Percentiles rank a stretch among this genome's conserved stretches.
phyloP scores from a whole-genome alignment of 2,888 invertebrate genomes.

The Yponomeuta malinellus region DNA sequence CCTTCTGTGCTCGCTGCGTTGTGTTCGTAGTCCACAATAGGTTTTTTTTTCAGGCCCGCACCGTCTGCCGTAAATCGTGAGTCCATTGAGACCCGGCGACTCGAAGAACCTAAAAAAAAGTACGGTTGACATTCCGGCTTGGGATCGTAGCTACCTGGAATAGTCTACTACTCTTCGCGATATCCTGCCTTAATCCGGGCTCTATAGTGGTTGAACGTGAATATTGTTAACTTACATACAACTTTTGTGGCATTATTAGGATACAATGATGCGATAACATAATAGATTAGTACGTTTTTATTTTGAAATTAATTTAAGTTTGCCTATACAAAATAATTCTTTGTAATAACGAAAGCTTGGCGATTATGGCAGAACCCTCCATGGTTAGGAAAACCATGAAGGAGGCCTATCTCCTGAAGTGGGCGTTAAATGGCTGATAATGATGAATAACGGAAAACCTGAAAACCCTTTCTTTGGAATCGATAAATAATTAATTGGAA shows the following conservation, averaged over 20 bases:
- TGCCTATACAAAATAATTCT: too few species aligned
- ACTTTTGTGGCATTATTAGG: background rate
- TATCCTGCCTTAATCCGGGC: background rate
- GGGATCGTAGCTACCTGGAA: slow-evolving; percentile 6
- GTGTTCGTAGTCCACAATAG: slow-evolving; percentile 20
- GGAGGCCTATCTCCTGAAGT: too few species aligned
- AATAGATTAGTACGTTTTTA: too few species aligned
- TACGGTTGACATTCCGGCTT: slow-evolving; percentile 31
- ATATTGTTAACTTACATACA: background rate
- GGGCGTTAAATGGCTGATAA: too few species aligned
- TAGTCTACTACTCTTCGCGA: background rate
- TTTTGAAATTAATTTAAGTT: too few species aligned
- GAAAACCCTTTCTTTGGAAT: too few species aligned
- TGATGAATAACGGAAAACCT: too few species aligned
- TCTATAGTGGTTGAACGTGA: background rate
- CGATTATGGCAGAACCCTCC: too few species aligned
- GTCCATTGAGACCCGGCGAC: slow-evolving; percentile 49
- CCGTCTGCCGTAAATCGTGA: slow-evolving; percentile 66
- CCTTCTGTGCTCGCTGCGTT: background rate
- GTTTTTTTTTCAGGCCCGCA: slow-evolving; percentile 59
- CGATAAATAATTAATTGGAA: too few species aligned
- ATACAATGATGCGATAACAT: too few species aligned
- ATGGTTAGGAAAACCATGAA: too few species aligned
- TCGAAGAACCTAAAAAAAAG: slow-evolving; percentile 45
- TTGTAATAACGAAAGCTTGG: too few species aligned